Percentiles rank a stretch among this genome's conserved stretches.
phyloP scores from a whole-genome alignment of 2,113 vertebrate species.

The Microtus pennsylvanicus region DNA sequence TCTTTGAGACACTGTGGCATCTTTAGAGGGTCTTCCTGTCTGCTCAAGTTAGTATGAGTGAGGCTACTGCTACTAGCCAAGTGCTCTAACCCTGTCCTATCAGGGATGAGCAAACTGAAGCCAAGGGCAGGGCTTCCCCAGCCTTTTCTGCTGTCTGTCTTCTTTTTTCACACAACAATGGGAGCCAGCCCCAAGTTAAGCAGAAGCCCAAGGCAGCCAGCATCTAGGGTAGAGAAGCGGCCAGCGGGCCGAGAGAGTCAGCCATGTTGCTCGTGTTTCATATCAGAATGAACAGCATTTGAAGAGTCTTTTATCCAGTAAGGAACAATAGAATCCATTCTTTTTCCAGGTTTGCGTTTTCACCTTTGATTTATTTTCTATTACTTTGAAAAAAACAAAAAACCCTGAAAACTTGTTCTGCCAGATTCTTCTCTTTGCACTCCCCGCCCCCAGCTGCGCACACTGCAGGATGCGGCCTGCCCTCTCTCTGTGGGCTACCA shows the following conservation, averaged over 20 bases:
- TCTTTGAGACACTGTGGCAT: not conserved
- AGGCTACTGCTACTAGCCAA: not conserved
- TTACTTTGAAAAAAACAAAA: conserved; percentile 1
- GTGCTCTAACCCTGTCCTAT: not conserved
- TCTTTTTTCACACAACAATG: not conserved
- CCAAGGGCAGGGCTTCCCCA: not conserved
- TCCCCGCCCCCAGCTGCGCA: not conserved
- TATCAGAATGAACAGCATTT: not conserved
- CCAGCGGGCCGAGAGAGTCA: not conserved
- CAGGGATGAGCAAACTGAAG: not conserved
- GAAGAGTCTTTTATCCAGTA: not conserved
- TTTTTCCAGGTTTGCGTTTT: conserved; percentile 58
- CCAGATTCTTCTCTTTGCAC: conserved; percentile 64
- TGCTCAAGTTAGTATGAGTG: not conserved
- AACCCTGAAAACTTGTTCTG: conserved; percentile 59
- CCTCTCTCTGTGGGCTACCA: not conserved
- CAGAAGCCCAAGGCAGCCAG: not conserved
- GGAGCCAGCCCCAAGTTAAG: not conserved
- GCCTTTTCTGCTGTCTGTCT: not conserved
- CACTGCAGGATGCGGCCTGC: not conserved
- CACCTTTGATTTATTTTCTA: conserved; percentile 66
- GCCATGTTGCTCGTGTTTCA: not conserved
- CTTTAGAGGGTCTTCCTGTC: not conserved
- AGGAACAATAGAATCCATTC: conserved; percentile 64
- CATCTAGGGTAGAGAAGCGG: not conserved